Percentiles rank a stretch among this genome's conserved stretches.
Conservation (phyloP, 1,140 invertebrate genomes). For the Lepidurus packardi region DNA sequence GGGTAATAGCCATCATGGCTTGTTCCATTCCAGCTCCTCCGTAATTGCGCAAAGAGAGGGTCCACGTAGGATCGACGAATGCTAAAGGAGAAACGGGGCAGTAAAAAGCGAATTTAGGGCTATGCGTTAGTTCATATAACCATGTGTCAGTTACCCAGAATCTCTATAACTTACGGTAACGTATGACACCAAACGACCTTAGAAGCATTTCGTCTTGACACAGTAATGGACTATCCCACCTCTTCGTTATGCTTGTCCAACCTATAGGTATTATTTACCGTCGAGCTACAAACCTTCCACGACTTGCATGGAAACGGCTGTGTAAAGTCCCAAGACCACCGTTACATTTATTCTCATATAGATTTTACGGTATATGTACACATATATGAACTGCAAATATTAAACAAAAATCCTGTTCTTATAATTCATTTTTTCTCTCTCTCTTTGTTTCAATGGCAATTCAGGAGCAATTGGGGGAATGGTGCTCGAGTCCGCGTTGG, state of each 20-base stretch:
- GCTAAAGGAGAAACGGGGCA: no score
- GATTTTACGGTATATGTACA: neutral
- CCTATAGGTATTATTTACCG: neutral
- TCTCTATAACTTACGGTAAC: neutral
- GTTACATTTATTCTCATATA: no score
- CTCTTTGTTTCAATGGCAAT: neutral
- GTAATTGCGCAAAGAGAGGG: no score
- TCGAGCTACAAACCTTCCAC: neutral
- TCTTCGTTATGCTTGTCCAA: neutral
- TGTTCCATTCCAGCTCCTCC: no score
- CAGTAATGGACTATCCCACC: neutral
- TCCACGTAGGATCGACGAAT: no score
- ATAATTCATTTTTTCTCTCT: neutral
- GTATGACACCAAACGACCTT: neutral
- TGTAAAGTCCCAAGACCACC: no score
- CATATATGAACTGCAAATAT: neutral
- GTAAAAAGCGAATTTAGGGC: neutral
- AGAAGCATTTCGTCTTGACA: conserved; percentile 8
- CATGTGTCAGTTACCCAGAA: neutral
- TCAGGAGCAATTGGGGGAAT: neutral
- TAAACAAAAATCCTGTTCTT: neutral
- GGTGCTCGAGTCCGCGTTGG: neutral
- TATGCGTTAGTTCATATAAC: neutral
- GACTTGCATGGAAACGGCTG: neutral
- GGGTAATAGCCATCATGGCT: no score